These are phyloP conservation scores for Botrylloides violaceus DNA, from an alignment of 23 tunicate species.

Conservation along the genomic window DNA sequence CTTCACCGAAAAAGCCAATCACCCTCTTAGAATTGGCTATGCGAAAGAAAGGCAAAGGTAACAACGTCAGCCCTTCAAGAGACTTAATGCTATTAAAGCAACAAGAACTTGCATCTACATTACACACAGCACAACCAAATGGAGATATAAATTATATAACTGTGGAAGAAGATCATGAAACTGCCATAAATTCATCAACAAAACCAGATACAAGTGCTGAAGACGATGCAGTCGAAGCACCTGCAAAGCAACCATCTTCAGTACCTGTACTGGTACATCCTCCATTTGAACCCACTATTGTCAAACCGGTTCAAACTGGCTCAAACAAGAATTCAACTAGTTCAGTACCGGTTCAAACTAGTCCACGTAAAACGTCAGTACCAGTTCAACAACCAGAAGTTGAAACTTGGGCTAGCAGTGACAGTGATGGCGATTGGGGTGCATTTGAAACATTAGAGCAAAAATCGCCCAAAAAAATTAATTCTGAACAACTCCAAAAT, in stretches of 20 bases:
- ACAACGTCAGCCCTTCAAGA: conserved; percentile 3
- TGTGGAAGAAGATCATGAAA: neutral
- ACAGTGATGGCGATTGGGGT: conserved; percentile 49
- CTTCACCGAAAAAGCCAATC: conserved; percentile 11
- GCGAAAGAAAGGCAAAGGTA: conserved; percentile 2
- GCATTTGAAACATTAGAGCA: conserved; percentile 24
- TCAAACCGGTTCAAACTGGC: neutral
- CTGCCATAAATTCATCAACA: neutral
- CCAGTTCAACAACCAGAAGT: conserved; percentile 34
- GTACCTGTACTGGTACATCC: neutral
- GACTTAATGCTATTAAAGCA: conserved; percentile 30
- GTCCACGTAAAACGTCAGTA: neutral
- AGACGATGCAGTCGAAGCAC: neutral
- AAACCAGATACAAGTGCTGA: neutral
- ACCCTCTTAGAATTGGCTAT: conserved; percentile 66
- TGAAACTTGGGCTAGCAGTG: conserved; percentile 76
- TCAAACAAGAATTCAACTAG: neutral
- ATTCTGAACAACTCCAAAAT: neutral
- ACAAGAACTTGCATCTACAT: conserved; percentile 12
- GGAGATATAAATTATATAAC: neutral
- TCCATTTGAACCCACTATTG: neutral
- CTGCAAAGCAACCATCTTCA: conserved; percentile 2
- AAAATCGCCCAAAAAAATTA: neutral
- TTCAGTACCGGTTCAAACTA: neutral
- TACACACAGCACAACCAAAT: neutral